A percentile compares a stretch with the other conserved stretches of the same genome.
These are phyloP conservation scores for Macrophya alboannulata DNA, from an alignment of 2,888 invertebrate genomes.

Conservation along the genomic window DNA sequence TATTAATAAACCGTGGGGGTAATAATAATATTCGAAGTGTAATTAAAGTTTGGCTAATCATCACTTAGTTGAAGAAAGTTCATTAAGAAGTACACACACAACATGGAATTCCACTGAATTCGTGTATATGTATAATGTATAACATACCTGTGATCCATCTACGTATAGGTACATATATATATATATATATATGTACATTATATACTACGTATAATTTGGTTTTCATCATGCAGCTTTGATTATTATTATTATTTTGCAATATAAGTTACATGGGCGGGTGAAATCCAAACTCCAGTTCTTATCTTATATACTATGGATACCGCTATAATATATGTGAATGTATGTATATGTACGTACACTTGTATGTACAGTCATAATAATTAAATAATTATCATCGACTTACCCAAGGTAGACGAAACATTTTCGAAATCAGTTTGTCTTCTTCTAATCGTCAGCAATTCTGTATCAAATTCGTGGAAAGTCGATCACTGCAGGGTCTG, in stretches of 20 bases:
- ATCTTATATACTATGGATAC: too few species aligned
- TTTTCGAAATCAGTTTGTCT: slow-evolving; percentile 11
- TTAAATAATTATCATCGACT: slow-evolving; percentile 1
- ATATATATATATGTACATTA: too few species aligned
- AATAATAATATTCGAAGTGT: slow-evolving; percentile 40
- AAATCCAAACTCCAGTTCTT: not conserved
- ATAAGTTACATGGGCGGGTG: not conserved
- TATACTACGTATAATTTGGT: not conserved
- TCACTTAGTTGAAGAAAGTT: slow-evolving; percentile 19
- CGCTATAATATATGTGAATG: too few species aligned
- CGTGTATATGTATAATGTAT: not conserved
- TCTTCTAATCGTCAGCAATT: not conserved
- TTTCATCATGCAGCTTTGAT: not conserved
- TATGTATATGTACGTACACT: not conserved
- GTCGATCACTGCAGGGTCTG: slow-evolving; percentile 40
- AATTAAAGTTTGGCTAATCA: slow-evolving; percentile 42
- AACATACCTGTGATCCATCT: too few species aligned
- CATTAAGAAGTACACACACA: not conserved
- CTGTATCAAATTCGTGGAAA: not conserved
- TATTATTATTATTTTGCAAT: not conserved
- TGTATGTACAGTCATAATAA: not conserved
- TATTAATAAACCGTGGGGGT: not conserved
- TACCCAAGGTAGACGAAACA: slow-evolving; percentile 48
- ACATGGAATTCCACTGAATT: slow-evolving; percentile 17
- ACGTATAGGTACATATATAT: too few species aligned